phyloP scores from a whole-genome alignment of 2,113 vertebrate genomes.

The Atlantisia rogersi region DNA sequence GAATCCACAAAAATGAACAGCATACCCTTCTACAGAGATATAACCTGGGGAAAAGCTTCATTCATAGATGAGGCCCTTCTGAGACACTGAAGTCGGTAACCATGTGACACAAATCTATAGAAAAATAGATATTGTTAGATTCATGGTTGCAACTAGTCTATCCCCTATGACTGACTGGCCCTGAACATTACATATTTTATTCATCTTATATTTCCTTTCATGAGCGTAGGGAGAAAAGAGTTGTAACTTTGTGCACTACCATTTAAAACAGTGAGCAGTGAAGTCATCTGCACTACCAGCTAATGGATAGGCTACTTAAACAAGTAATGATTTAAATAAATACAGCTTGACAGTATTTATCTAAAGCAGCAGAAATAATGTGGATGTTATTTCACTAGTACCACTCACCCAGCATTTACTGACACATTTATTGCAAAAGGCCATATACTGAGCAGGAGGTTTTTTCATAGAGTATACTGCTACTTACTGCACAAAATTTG shows the following conservation, averaged over 20 bases:
- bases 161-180: neutral
- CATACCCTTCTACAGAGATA: neutral
- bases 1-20: neutral
- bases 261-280: neutral
- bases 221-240: neutral
- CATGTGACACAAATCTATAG: neutral
- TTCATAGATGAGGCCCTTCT: neutral
- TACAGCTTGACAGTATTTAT: neutral
- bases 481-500: neutral
- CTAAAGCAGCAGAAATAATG: neutral
- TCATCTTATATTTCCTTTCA: neutral
- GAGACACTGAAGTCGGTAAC: neutral
- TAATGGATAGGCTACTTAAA: neutral
- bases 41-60: neutral
- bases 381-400: neutral
- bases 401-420: neutral
- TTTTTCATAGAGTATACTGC: neutral
- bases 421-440: neutral
- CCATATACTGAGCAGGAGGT: neutral
- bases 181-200: neutral
- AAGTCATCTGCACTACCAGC: neutral
- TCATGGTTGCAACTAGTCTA: neutral
- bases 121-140: neutral
- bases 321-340: neutral
- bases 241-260: neutral